These are phyloP conservation scores for Carduelis carduelis DNA, from an alignment of 2,797 vertebrate species.

Conservation along the genomic window DNA sequence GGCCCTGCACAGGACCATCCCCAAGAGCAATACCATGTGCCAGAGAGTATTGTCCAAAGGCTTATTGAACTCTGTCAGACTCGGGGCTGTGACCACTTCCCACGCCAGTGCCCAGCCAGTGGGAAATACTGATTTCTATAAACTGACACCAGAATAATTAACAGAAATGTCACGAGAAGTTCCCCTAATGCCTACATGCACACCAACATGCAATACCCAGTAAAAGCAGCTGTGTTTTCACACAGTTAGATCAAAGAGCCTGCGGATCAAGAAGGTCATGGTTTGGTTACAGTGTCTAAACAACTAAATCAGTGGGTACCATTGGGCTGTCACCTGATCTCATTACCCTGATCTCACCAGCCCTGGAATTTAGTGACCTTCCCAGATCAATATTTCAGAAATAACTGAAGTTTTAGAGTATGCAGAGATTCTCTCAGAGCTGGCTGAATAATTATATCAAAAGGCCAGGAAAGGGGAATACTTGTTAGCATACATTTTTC, in stretches of 20 bases:
- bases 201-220: not conserved
- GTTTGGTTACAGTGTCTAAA: conserved; percentile 56
- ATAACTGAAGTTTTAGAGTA: conserved; percentile 14
- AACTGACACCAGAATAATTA: not conserved
- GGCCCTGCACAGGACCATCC: not conserved
- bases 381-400: conserved; percentile 53
- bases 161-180: not conserved
- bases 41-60: not conserved
- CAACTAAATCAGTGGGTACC: conserved; percentile 51
- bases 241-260: conserved; percentile 47
- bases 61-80: not conserved
- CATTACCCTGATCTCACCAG: conserved; percentile 39
- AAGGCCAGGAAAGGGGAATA: not conserved
- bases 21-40: not conserved
- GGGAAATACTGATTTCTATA: not conserved
- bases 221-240: conserved; percentile 59
- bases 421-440: not conserved
- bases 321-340: conserved; percentile 40
- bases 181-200: not conserved
- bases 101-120: not conserved
- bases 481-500: not conserved
- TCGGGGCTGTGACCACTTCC: not conserved
- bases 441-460: not conserved
- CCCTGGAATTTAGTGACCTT: conserved; percentile 39
- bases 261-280: conserved; percentile 43